These are phyloP conservation scores for Hemibagrus wyckioides DNA, from an alignment of 2,113 vertebrate species.

Conservation along the genomic window DNA sequence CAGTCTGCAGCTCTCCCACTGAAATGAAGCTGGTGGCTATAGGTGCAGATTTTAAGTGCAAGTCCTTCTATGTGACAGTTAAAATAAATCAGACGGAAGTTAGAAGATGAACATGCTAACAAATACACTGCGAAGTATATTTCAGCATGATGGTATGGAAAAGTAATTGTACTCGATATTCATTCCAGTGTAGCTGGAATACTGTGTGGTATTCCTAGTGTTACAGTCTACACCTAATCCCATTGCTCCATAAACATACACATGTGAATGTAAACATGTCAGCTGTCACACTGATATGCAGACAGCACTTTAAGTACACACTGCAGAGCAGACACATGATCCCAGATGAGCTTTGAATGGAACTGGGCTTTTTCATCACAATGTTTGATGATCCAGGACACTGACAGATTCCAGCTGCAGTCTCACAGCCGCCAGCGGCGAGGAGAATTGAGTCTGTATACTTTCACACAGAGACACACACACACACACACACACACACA, in stretches of 20 bases:
- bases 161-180: background rate
- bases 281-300: conserved; percentile 9
- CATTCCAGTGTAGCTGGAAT: background rate
- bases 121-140: background rate
- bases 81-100: background rate
- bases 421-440: conserved; percentile 23
- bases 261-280: conserved; percentile 19
- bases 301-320: background rate
- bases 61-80: background rate
- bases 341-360: conserved; percentile 41
- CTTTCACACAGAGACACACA: background rate
- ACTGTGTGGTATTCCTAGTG: background rate
- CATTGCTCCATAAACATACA: background rate
- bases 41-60: background rate
- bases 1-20: background rate
- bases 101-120: background rate
- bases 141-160: background rate
- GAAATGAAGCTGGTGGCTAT: background rate
- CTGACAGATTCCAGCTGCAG: conserved; percentile 54
- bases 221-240: background rate
- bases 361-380: conserved; percentile 34
- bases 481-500: conserved; percentile 19
- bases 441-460: conserved; percentile 29
- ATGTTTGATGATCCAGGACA: conserved; percentile 52
- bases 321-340: conserved; percentile 52